Evolutionary conservation across 2,888 invertebrate genomes (phyloP), one percentile per base, ranked within the genome.

Genomic region (Chirona hameri): DNA sequence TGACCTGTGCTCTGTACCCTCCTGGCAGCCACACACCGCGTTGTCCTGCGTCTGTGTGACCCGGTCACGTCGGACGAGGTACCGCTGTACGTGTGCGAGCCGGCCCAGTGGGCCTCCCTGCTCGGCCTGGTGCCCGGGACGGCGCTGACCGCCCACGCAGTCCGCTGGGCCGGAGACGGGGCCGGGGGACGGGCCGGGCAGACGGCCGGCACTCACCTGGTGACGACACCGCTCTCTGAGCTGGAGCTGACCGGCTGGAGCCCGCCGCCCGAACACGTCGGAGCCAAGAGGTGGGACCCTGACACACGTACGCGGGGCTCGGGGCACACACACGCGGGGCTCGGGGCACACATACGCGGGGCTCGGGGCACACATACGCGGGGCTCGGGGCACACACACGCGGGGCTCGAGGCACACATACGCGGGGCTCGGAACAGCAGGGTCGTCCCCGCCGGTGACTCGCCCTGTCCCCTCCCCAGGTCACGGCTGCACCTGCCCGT

Each of bases 401-500:
- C n/a, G n/a, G n/a, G n/a, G n/a, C n/a, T n/a, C n/a, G n/a, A n/a
- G n/a, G n/a, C n/a, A n/a, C n/a, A n/a, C n/a, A n/a, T n/a, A n/a
- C n/a, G n/a, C n/a, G n/a, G n/a, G n/a, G n/a, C n/a, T n/a, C n/a
- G n/a, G n/a, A n/a, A n/a, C n/a, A n/a, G n/a, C n/a, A n/a, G n/a
- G n/a, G n/a, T n/a, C n/a, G n/a, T n/a, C n/a, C n/a, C n/a, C n/a
- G n/a, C n/a, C n/a, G n/a, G n/a, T n/a, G n/a, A n/a, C n/a, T n/a
- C n/a, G n/a, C n/a, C n/a, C n/a, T n/a, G n/a, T n/a, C n/a, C n/a
- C n/a, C n/a, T n/a, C n/a, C n/a, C n/a, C 76, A 76, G 76, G 39
- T 39, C 76, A 12, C 76, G 76, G 31, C 76, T 76, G 21, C 76
- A 76, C 39, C 76, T 76, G 76, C 76, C 76, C 5, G 31, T 76